A percentile compares a stretch with the other conserved stretches of the same genome.
These are phyloP conservation scores for Busseola fusca DNA, from an alignment of 2,888 invertebrate species.

Conservation along the genomic window DNA sequence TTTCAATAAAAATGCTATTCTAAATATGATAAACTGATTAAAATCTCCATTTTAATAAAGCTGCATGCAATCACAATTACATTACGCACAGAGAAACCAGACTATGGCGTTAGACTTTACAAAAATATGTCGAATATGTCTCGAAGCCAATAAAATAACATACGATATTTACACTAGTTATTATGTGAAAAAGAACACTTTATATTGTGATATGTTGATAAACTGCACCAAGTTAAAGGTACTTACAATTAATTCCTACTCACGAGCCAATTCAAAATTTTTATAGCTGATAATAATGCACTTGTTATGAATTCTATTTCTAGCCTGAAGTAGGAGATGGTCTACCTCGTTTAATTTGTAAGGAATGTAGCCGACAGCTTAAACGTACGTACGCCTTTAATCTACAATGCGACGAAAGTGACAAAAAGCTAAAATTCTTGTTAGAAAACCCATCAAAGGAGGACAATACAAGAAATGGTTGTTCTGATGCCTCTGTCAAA, in stretches of 20 bases:
- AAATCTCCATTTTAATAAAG: constrained; percentile 55
- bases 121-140: constrained; percentile 81
- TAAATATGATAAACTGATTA: constrained; percentile 8
- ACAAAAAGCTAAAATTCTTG: constrained; percentile 70
- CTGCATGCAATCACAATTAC: background rate
- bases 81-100: constrained; percentile 1
- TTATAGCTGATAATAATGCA: background rate
- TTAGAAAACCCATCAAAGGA: constrained; percentile 56
- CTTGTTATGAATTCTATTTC: constrained; percentile 51
- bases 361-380: constrained; percentile 79
- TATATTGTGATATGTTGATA: constrained; percentile 80
- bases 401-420: constrained; percentile 78
- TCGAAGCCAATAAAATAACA: constrained; percentile 73
- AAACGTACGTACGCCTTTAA: constrained; percentile 80
- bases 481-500: constrained; percentile 42
- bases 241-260: constrained; percentile 33
- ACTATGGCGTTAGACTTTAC: constrained; percentile 73
- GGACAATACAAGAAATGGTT: constrained; percentile 25
- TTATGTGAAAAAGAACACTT: constrained; percentile 76
- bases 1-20: constrained; percentile 18
- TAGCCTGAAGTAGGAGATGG: constrained; percentile 79
- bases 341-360: constrained; percentile 81
- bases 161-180: constrained; percentile 81
- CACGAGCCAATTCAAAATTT: background rate
- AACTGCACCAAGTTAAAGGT: constrained; percentile 82